Percentiles rank a stretch among this genome's conserved stretches.
phyloP scores from a whole-genome alignment of 1,140 invertebrate species.

The Micrasema minimum region DNA sequence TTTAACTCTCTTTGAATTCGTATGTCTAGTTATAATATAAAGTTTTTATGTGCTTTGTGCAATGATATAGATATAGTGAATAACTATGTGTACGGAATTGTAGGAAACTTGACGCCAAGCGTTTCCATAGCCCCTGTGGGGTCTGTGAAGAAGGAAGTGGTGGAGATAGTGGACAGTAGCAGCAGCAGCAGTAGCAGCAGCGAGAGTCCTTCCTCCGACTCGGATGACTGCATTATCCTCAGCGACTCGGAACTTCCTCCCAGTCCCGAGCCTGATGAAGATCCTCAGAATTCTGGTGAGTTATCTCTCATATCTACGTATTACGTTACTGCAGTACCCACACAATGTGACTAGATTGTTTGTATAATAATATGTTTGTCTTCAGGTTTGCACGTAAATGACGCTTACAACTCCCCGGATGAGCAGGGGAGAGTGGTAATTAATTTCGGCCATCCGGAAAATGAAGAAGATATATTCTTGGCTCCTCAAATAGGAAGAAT shows the following conservation, averaged over 20 bases:
- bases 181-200: conserved; percentile 69
- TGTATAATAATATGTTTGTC: background rate
- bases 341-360: too few relatives aligned
- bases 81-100: too few relatives aligned
- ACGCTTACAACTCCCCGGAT: conserved; percentile 92
- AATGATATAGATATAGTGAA: too few relatives aligned
- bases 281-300: conserved; percentile 69
- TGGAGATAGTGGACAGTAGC: conserved; percentile 73
- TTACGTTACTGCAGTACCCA: background rate
- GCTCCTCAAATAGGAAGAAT: conserved; percentile 91
- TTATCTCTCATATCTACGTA: background rate
- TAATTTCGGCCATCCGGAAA: conserved; percentile 94
- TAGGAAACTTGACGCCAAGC: conserved; percentile 63
- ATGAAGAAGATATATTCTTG: conserved; percentile 93
- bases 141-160: conserved; percentile 61
- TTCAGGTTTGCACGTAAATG: conserved; percentile 85
- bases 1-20: too few relatives aligned
- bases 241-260: conserved; percentile 74
- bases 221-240: conserved; percentile 85
- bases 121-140: conserved; percentile 69
- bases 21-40: too few relatives aligned
- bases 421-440: conserved; percentile 92
- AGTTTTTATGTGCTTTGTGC: too few relatives aligned
- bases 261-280: conserved; percentile 70
- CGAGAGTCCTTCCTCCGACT: conserved; percentile 70